Base-by-base conservation (phyloP, 2,797 vertebrate species). In the Amazona finschi region DNA sequence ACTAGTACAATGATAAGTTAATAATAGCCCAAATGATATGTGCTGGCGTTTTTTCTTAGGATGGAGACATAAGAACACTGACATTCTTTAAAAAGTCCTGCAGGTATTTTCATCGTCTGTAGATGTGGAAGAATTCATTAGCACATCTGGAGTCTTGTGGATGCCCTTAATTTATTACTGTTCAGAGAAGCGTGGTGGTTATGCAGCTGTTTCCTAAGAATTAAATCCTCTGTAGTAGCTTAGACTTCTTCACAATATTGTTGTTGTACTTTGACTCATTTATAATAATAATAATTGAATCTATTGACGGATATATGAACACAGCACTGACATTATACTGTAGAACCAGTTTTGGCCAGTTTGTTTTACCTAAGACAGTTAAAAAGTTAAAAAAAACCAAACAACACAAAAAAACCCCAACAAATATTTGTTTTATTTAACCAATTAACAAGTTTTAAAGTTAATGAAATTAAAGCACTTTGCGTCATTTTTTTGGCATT, bases 101-200 rank as follows among this genome's bases (percentile, higher is more conserved):
- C 92, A 95, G 91, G 89, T 95, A 94, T 95, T 95, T 94, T 92
- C 80, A 60, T 87, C 12, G 0, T 94, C 61, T 87, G 81, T 93
- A 70, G 73, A 83, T 71, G 81, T 77, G 84, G 91, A 81, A 80
- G 83, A 87, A 89, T 39, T 97, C 76, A 31, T 90, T 91, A 85
- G 62, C 87, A 84, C 95, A 96, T 94, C 94, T 96, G 95, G 94
- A 94, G 82, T 93, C 90, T 85, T 93, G 88, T 95, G 84, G 85
- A 85, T 95, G 96, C 75, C 94, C 96, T 96, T 96, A 96, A 97
- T 97, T 96, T 96, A 82, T 88, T 91, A 61, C 71, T 96, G 93
- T 86, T 97, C 93, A 94, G 80, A 94, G 94, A 92, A 95, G 76
- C 95, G 95, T 96, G 85, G 66, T 52, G 43, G 80, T 87, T 92